Conservation (phyloP, 2,888 invertebrate genomes). For the Limenitis arthemis region DNA sequence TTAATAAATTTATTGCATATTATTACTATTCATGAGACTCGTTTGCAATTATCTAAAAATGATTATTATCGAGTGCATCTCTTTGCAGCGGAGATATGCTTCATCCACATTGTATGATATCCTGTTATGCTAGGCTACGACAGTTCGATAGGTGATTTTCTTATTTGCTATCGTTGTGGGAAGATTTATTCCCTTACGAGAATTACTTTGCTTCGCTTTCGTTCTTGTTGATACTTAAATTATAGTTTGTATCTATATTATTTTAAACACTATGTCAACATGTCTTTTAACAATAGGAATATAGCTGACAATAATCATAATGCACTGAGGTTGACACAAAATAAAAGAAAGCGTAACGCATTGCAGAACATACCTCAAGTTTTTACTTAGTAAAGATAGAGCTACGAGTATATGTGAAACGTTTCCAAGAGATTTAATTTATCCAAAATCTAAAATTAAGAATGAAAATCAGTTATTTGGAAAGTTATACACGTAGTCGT, state of each 20-base stretch:
- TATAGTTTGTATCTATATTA: conserved; percentile 27
- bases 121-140: conserved; percentile 24
- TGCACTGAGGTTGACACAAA: conserved; percentile 41
- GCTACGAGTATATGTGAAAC: not conserved
- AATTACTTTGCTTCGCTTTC: conserved; percentile 7
- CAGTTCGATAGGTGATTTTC: conserved; percentile 24
- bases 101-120: conserved; percentile 20
- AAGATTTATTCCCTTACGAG: conserved; percentile 6
- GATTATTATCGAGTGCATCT: conserved; percentile 21
- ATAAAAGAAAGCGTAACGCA: conserved; percentile 52
- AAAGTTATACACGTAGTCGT: too few relatives aligned
- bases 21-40: conserved; percentile 10
- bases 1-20: conserved; percentile 10
- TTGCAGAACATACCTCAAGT: conserved; percentile 29
- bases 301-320: conserved; percentile 41
- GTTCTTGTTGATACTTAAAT: conserved; percentile 7
- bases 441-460: not conserved
- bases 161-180: conserved; percentile 19
- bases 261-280: conserved; percentile 30
- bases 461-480: not conserved
- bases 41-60: conserved; percentile 17
- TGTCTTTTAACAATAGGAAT: conserved; percentile 34
- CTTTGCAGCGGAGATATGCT: conserved; percentile 22
- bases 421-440: conserved; percentile 1
- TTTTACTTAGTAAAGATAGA: conserved; percentile 4